phyloP scores from a whole-genome alignment of 2,797 vertebrate genomes.

The Lacerta agilis region DNA sequence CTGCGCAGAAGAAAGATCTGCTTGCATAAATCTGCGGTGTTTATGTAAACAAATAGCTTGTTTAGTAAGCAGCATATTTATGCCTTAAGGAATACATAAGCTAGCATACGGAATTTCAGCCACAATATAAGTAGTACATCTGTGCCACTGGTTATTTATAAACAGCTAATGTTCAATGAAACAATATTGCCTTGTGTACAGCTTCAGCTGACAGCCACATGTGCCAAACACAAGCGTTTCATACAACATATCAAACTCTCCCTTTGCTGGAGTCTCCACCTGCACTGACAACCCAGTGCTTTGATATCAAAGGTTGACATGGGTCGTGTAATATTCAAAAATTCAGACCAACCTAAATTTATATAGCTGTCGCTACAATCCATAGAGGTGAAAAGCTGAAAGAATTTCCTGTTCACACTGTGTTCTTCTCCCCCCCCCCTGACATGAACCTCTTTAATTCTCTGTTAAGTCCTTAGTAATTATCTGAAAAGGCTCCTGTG shows the following conservation, averaged over 20 bases:
- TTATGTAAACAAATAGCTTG: slow-evolving; percentile 69
- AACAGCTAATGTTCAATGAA: slow-evolving; percentile 73
- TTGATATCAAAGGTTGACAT: background rate
- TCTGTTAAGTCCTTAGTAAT: background rate
- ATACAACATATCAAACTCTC: background rate
- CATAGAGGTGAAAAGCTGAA: background rate
- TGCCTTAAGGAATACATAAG: slow-evolving; percentile 71
- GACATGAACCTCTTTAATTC: background rate
- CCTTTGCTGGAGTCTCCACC: background rate
- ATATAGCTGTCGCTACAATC: background rate
- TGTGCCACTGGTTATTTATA: slow-evolving; percentile 73
- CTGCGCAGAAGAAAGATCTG: slow-evolving; percentile 52
- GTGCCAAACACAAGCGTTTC: slow-evolving; percentile 35
- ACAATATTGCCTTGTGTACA: slow-evolving; percentile 50
- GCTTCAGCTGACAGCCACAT: slow-evolving; percentile 33
- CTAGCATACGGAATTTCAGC: slow-evolving; percentile 74
- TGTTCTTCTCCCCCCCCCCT: background rate
- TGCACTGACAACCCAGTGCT: background rate
- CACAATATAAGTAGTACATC: slow-evolving; percentile 70
- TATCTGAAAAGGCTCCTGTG: background rate
- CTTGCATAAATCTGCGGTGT: slow-evolving; percentile 66
- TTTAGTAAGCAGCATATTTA: slow-evolving; percentile 76
- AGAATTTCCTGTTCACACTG: background rate
- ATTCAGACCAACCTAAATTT: background rate
- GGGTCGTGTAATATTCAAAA: background rate